Percentiles rank a stretch among this genome's conserved stretches.
Conservation (phyloP, 2,888 invertebrate species). For the Euzetes globulus region DNA sequence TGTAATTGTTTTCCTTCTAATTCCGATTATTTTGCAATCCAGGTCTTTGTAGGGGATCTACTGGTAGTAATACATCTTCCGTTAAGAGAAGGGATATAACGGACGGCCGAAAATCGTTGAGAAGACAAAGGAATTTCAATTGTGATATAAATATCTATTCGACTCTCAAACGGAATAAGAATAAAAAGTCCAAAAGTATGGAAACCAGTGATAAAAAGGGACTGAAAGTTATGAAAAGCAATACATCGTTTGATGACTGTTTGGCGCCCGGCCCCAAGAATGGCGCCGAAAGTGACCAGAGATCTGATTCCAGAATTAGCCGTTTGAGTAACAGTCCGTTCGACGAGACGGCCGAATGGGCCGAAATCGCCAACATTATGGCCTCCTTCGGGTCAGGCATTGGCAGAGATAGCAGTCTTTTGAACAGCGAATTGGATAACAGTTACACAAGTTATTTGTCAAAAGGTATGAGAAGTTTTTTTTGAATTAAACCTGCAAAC, state of each 20-base stretch:
- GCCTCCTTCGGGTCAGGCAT: slow-evolving; percentile 70
- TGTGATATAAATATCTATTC: slow-evolving; percentile 31
- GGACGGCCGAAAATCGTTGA: slow-evolving; percentile 25
- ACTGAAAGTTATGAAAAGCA: neutral
- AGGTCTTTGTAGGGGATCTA: slow-evolving; percentile 42
- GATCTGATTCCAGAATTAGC: neutral
- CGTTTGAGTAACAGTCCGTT: slow-evolving; percentile 45
- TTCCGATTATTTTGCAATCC: no score
- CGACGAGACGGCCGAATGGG: slow-evolving; percentile 92
- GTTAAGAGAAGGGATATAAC: neutral
- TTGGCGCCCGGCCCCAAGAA: neutral
- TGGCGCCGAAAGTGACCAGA: neutral
- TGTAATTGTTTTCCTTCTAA: neutral
- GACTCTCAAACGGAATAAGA: slow-evolving; percentile 23
- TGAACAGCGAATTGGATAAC: slow-evolving; percentile 1
- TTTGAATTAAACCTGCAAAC: no score
- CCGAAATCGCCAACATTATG: slow-evolving; percentile 90
- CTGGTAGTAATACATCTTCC: slow-evolving; percentile 47
- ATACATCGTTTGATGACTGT: slow-evolving; percentile 7
- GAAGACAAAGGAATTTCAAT: slow-evolving; percentile 24
- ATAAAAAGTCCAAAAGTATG: slow-evolving; percentile 35
- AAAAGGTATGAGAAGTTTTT: no score
- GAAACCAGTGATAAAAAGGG: neutral
- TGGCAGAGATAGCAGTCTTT: slow-evolving; percentile 4
- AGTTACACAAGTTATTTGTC: neutral